Percentiles rank a stretch among this genome's conserved stretches.
phyloP scores from a whole-genome alignment of 2,797 vertebrate species.

The Gorsachius magnificus region DNA sequence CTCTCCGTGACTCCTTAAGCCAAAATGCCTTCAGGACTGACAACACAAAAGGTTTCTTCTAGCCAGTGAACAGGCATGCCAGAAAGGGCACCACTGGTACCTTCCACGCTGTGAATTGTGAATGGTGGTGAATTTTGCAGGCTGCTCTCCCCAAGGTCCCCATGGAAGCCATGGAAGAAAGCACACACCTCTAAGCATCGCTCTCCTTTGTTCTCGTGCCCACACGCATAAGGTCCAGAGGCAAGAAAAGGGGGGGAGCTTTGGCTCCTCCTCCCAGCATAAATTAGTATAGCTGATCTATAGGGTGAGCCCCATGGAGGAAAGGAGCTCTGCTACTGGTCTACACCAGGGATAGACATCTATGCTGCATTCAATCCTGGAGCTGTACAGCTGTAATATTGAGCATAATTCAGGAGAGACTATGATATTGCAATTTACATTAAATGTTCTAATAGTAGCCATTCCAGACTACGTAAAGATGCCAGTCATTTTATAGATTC shows the following conservation, averaged over 20 bases:
- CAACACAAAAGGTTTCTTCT: not conserved
- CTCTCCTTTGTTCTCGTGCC: not conserved
- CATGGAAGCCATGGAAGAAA: not conserved
- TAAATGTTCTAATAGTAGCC: not conserved
- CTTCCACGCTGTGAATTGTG: not conserved
- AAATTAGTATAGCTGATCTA: not conserved
- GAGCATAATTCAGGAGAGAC: not conserved
- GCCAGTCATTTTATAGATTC: not conserved
- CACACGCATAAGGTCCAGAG: not conserved
- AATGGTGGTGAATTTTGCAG: not conserved
- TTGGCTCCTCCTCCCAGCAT: not conserved
- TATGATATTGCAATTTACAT: not conserved
- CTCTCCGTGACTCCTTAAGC: not conserved
- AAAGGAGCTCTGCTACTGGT: not conserved
- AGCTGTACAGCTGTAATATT: not conserved
- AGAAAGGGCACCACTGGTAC: not conserved
- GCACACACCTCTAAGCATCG: fast-evolving
- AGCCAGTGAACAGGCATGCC: not conserved
- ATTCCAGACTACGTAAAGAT: not conserved
- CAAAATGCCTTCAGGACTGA: not conserved
- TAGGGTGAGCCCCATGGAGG: not conserved
- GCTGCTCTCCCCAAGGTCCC: not conserved
- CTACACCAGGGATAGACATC: not conserved
- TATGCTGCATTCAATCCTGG: not conserved
- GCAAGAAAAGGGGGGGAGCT: not conserved